A percentile compares a stretch with the other conserved stretches of the same genome.
Evolutionary conservation across 2,888 invertebrate genomes (phyloP).

Genomic region (Cephus pulcher): DNA sequence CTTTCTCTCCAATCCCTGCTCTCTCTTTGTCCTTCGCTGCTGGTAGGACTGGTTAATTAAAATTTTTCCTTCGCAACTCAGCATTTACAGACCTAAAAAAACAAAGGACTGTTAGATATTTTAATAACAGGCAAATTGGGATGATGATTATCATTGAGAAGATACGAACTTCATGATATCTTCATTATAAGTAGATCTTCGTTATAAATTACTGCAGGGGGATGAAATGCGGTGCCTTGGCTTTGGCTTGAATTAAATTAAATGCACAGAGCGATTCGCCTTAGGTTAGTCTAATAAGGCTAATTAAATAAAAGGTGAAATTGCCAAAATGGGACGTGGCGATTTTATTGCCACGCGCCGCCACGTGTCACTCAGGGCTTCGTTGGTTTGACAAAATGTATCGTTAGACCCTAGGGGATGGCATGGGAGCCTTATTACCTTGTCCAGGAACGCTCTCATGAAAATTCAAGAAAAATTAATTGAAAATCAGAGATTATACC

Average conservation of each 20-base stretch:
- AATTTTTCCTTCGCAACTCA: background rate
- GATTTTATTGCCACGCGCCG: constrained; percentile 41
- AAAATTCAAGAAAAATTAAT: background rate
- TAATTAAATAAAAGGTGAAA: constrained; percentile 64
- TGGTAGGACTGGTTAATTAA: background rate
- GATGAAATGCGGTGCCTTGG: background rate
- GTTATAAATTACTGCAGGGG: background rate
- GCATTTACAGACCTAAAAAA: background rate
- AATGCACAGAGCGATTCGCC: background rate
- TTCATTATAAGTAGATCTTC: background rate
- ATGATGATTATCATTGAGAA: background rate
- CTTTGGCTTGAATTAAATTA: background rate
- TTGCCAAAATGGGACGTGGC: constrained; percentile 42
- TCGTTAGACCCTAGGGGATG: constrained; percentile 46
- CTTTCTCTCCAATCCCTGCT: background rate
- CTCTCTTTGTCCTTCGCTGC: background rate
- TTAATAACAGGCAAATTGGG: background rate
- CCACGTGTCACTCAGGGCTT: constrained; percentile 46
- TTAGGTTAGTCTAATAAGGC: constrained; percentile 21
- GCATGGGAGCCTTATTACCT: background rate
- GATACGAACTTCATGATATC: background rate
- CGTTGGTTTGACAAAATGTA: constrained; percentile 38
- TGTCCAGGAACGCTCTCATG: background rate
- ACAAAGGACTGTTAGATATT: background rate
- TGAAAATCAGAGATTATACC: background rate